Base-by-base conservation (phyloP, 2,797 vertebrate species). In the Dendrocincla fuliginosa region DNA sequence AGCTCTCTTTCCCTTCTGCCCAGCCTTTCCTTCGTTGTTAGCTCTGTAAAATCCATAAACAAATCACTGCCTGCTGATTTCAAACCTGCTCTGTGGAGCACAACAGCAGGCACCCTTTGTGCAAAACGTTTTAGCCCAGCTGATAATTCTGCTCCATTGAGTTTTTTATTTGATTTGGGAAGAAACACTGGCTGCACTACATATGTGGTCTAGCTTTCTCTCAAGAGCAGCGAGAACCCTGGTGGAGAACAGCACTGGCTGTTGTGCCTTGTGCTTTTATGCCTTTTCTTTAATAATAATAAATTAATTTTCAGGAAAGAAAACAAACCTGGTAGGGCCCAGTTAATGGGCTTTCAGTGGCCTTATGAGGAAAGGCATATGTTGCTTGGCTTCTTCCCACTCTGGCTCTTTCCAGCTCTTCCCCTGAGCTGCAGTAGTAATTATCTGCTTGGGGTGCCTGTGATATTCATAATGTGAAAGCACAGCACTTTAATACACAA, bases 61-160 rank as follows among this genome's bases (percentile, higher is more conserved):
- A 81, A 82, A 92, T 42, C 6, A 35, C 5, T 50, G 59, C 76
- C 82, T 88, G 79, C 85, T 92, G 79, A 60, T 84, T 84, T 84
- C 64, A 68, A 70, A 56, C 60, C 44, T 82, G 70, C 41, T 46
- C 11, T 27, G 32, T 4, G 7, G 37, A 73, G 59, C 47, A 52
- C 39, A 81, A 67, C 67, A 88, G 76, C 73, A 84, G 75, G 80
- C 64, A 77, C 53, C 14, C n/a, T 71, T 33, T 28, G 18, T 87
- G 81, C 41, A 60, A 71, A 87, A 84, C 63, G 47, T 25, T 96
- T 84, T 59, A 92, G 32, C 63, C 37, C 44, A 57, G 79, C 41
- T 90, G 82, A 81, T 95, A 86, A 79, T 71, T 94, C 92, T 92
- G 91, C 82, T 91, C 73, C 73, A 39, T 53, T 90, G 79, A 84